Evolutionary conservation across 2,888 invertebrate species (phyloP), one percentile per base, ranked within the genome.

Genomic region (Aphidius colemani): DNA sequence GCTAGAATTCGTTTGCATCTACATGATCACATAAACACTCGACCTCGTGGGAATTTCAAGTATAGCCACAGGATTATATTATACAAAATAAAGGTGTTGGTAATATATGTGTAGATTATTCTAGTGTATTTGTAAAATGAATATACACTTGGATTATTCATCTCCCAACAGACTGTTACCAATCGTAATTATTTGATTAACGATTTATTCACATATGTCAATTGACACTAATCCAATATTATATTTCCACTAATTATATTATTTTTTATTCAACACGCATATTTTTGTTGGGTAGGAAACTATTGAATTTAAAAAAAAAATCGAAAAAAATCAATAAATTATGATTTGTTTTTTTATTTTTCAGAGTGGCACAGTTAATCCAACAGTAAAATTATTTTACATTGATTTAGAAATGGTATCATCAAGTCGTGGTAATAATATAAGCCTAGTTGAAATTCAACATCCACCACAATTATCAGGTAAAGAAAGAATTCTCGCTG

Each of bases 291-390:
- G n/a, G n/a, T n/a, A n/a, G n/a, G n/a, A n/a, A n/a, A n/a, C n/a
- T n/a, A n/a, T n/a, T n/a, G n/a, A n/a, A n/a, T n/a, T n/a, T n/a
- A n/a, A n/a, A n/a, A n/a, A n/a, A n/a, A n/a, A n/a, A n/a, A n/a
- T n/a, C n/a, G n/a, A n/a, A n/a, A n/a, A n/a, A n/a, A n/a, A n/a
- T n/a, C n/a, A n/a, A n/a, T n/a, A 18, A 18, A 18, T 18, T 13
- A 13, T 13, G 13, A 2, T 18, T 18, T 18, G 13, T 18, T 18
- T 18, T 30, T 11, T 56, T 45, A 51, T 65, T 46, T 78, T 77
- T 65, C 82, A 90, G 85, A 87, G 89, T 58, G 90, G 90, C 39
- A 86, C 88, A 11, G 84, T 84, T 46, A 91, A 91, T 84, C 91
- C 92, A 0, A 85, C 83, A 39, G 89, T 89, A 7, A 85, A 85